Conservation (phyloP, 2,797 vertebrate genomes). For the Scyliorhinus canicula region DNA sequence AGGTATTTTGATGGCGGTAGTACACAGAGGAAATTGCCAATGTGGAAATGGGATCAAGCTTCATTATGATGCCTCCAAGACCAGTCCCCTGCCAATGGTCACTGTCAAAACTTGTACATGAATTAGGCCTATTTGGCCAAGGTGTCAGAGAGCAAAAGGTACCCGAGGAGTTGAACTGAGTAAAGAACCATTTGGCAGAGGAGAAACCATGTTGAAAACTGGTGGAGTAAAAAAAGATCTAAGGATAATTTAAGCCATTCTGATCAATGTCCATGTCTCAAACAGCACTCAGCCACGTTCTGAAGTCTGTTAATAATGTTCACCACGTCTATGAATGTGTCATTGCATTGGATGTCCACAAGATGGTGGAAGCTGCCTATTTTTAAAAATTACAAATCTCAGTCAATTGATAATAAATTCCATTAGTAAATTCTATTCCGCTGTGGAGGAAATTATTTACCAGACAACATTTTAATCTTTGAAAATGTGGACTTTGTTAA, state of each 20-base stretch:
- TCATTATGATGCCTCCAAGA: background rate
- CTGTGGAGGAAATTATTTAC: background rate
- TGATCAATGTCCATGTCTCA: background rate
- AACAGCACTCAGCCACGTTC: background rate
- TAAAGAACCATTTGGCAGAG: background rate
- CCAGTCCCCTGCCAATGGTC: background rate
- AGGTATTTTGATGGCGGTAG: background rate
- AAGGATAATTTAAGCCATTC: background rate
- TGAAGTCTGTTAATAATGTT: background rate
- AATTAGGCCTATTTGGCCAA: no score
- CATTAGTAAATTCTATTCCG: background rate
- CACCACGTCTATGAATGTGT: background rate
- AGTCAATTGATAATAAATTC: slow-evolving; percentile 8
- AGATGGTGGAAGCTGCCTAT: slow-evolving; percentile 15
- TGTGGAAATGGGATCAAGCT: background rate
- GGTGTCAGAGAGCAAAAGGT: background rate
- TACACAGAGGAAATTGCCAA: background rate
- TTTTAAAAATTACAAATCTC: background rate
- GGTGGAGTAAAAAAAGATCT: background rate
- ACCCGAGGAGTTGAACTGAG: background rate
- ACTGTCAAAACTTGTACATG: background rate
- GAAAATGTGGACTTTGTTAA: background rate
- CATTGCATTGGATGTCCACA: background rate
- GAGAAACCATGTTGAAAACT: background rate
- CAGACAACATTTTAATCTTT: background rate